Evolutionary conservation across 2,797 vertebrate species (phyloP), one percentile per base, ranked within the genome.

Genomic region (Columba guinea): DNA sequence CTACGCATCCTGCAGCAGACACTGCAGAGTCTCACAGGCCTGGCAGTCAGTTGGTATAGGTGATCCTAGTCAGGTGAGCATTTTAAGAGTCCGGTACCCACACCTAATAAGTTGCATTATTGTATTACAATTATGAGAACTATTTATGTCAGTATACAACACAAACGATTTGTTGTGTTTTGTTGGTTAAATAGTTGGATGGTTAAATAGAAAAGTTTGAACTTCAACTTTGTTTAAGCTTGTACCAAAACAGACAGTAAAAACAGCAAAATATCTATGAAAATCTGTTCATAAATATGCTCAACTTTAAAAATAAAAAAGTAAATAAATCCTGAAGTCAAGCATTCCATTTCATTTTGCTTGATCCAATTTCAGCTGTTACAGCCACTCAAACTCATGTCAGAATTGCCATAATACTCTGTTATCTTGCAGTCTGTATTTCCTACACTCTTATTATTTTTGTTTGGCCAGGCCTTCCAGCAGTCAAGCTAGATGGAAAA

Each of bases 11-110:
- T 70, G 55, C 15, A 37, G 5, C 28, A 41, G 8, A 3, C 64
- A 48, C 23, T 3, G 0, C 16, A 67, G 65, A 67, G 22, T 17
- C 17, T 84, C 0, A 0, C 16, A 59, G 27, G 14, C 8, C 9
- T 64, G 26, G 22, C 11, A 64, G 24, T 78, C 3, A 0, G 11
- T 67, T 58, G 14, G 13, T 27, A 30, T 58, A 26, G 11, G 30
- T 79, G 32, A 62, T 58, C 18, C 8, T 53, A 69, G 30, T 14
- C 7, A 84, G 13, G 41, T 19, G 32, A n/a, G 41, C 32, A 39
- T 93, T 90, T 90, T 68, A 69, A 83, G 18, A 76, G 39, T n/a
- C 53, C 64, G 67, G 39, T 22, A 52, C 21, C 6, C 14, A 75
- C 67, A 67, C 39, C 15, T 79, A 71, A 20, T 19, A 64, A 76